Evolutionary conservation across 2,888 invertebrate species (phyloP), one percentile per base, ranked within the genome.

Genomic region (Oegoconia quadripuncta): DNA sequence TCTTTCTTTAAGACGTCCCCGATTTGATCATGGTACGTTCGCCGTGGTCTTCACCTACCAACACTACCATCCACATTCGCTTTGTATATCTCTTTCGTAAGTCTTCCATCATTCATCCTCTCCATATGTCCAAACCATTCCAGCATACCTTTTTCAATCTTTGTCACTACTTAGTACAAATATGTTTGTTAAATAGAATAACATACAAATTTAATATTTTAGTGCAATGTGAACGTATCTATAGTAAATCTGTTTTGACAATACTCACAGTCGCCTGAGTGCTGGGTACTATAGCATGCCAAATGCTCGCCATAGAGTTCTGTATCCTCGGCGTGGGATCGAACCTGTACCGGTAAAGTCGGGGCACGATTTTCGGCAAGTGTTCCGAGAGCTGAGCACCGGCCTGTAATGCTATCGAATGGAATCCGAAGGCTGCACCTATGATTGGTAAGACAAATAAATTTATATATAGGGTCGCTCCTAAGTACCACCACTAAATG

Each of bases 401-500:
- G 15, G 97, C 96, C 63, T 93, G 92, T 39, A 92, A 88, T 0
- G 97, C 95, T 40, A 97, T 94, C 0, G 93, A 94, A 34, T 95
- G 93, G 74, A 98, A 95, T 0, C 97, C 97, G 80, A 97, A 96
- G 0, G 97, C 97, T 6, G 97, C 97, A 7, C 97, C 97, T 89
- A 71, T 0, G 18, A 14, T n/a, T n/a, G n/a, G n/a, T 13, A 26
- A 31, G 36, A 15, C n/a, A 41, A 18, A 1, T 17, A 23, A 37
- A 13, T 39, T 32, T 28, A 8, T n/a, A 20, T 18, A 5, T 18
- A 18, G 18, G 18, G 18, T n/a, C n/a, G n/a, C n/a, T n/a, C n/a
- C n/a, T n/a, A n/a, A n/a, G n/a, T n/a, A n/a, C n/a, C n/a, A n/a
- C n/a, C n/a, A n/a, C n/a, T n/a, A n/a, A n/a, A n/a, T n/a, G n/a